Conservation (phyloP, 2,113 vertebrate genomes). For the Epinephelus lanceolatus region DNA sequence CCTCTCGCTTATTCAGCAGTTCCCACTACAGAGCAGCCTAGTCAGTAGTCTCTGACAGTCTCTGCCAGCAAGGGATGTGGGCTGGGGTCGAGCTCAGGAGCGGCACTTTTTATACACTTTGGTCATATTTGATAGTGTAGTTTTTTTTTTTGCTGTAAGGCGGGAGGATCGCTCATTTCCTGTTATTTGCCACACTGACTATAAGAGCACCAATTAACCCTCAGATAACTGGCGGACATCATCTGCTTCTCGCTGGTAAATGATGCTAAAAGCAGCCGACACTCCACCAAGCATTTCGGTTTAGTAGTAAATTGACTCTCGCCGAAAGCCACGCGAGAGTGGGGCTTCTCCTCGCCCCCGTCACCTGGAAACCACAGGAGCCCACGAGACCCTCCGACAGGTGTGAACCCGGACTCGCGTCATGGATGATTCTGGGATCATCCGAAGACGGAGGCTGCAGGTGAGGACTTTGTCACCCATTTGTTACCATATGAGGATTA, state of each 20-base stretch:
- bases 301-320: constrained; percentile 15
- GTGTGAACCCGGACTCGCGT: constrained; percentile 52
- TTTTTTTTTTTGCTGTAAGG: background rate
- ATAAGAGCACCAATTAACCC: background rate
- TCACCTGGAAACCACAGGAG: constrained; percentile 60
- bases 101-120: constrained; percentile 6
- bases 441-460: constrained; percentile 84
- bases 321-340: constrained; percentile 62
- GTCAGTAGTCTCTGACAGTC: constrained; percentile 29
- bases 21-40: constrained; percentile 26
- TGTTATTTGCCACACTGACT: background rate
- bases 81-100: constrained; percentile 29
- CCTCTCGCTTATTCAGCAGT: constrained; percentile 55
- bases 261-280: background rate
- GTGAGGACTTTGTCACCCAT: constrained; percentile 64
- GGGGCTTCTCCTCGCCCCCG: constrained; percentile 19
- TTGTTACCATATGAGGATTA: background rate
- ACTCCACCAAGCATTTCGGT: background rate
- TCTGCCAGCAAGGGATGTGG: constrained; percentile 49
- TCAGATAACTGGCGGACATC: background rate
- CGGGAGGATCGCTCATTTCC: background rate
- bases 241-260: background rate
- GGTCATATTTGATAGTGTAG: background rate
- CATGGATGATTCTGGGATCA: constrained; percentile 86
- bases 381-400: constrained; percentile 50